Percentiles rank a stretch among this genome's conserved stretches.
Evolutionary conservation across 1,140 invertebrate species (phyloP).

Genomic region (Tigriopus japonicus): DNA sequence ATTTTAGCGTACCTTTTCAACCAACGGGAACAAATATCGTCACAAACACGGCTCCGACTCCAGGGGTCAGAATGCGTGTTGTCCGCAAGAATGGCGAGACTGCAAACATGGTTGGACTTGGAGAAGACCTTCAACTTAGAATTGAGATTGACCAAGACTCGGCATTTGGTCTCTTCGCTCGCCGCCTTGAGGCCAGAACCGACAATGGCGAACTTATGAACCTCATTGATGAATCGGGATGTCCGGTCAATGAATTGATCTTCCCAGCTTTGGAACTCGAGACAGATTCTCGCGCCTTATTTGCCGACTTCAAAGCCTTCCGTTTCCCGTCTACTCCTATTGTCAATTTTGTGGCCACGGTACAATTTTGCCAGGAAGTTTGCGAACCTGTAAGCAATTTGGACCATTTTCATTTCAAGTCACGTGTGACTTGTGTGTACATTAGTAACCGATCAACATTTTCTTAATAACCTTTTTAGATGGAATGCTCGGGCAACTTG

Average conservation of each 20-base stretch:
- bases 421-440: too few species aligned
- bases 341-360: slow-evolving; percentile 34
- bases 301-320: slow-evolving; percentile 32
- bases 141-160: slow-evolving; percentile 30
- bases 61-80: slow-evolving; percentile 31
- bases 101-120: slow-evolving; percentile 29
- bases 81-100: slow-evolving; percentile 27
- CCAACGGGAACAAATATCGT: slow-evolving; percentile 26
- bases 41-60: slow-evolving; percentile 33
- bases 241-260: slow-evolving; percentile 30
- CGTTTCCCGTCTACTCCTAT: slow-evolving; percentile 32
- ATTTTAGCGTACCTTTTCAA: slow-evolving; percentile 23
- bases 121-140: slow-evolving; percentile 29
- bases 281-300: slow-evolving; percentile 25
- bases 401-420: neutral
- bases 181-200: slow-evolving; percentile 31
- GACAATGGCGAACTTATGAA: slow-evolving; percentile 32
- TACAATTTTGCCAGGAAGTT: slow-evolving; percentile 32
- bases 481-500: slow-evolving; percentile 22
- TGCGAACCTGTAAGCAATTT: slow-evolving; percentile 27
- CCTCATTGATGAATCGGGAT: slow-evolving; percentile 30
- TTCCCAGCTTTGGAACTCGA: slow-evolving; percentile 30
- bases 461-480: too few species aligned
- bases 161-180: slow-evolving; percentile 32
- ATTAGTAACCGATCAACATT: too few species aligned